Evolutionary conservation across 2,797 vertebrate genomes (phyloP), one percentile per base, ranked within the genome.

Genomic region (Acrocephalus scirpaceus): DNA sequence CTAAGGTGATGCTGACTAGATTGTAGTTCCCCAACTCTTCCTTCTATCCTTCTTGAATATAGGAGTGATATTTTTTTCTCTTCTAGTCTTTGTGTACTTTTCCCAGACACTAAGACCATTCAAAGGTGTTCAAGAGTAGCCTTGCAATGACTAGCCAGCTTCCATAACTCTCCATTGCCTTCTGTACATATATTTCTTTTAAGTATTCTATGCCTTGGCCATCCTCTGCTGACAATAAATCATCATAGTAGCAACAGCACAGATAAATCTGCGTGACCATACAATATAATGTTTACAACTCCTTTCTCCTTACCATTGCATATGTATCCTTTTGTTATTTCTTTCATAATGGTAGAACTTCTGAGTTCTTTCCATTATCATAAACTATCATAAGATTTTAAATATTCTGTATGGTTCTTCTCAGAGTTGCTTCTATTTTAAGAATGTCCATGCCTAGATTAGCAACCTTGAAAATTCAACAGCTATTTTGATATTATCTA

Each of bases 181-280:
- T 82, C 34, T 0, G 0, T 45, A 53, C 1, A 45, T n/a, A 9
- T 6, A 30, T 14, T 48, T 62, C 17, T 1, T 60, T 64, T 30
- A 44, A 69, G 22, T 45, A 29, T 3, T 93, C 30, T 10, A 10
- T 61, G 27, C 38, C 13, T 67, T 60, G 19, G 2, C 62, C 16
- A 50, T 66, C 14, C 16, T 81, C 38, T 58, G 19, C 4, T 8
- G 3, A 44, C 2, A 18, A 61, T 22, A 82, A 26, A 64, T n/a
- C 5, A 34, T 66, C 29, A 12, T 13, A 65, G 42, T 8, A 89
- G 27, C 48, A 76, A 38, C 16, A 69, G 27, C 34, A 71, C 4
- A 76, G 22, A 50, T 54, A 65, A 50, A 42, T 32, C 14, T 71
- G 2, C 58, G 23, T 44, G 40, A 30, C 7, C 10, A 22, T 14